Conservation (phyloP, 2,113 vertebrate genomes). For the Ceyx margarethae region DNA sequence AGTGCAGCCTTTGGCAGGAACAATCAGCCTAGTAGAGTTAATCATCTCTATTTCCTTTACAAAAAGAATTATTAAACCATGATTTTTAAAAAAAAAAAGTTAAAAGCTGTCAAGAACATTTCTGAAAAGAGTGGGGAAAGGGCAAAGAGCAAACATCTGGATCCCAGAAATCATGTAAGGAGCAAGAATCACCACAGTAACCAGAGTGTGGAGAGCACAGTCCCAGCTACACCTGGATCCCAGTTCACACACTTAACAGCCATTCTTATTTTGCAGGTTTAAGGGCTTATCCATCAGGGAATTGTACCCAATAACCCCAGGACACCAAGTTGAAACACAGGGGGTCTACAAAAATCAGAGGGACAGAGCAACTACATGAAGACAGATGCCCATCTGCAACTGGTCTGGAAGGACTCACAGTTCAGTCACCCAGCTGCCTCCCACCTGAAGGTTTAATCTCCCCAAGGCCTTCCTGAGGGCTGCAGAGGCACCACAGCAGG, state of each 20-base stretch:
- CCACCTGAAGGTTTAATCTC: not conserved
- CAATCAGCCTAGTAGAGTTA: conserved; percentile 41
- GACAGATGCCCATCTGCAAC: not conserved
- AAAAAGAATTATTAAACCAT: conserved; percentile 38
- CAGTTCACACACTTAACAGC: not conserved
- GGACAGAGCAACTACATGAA: not conserved
- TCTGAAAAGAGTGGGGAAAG: not conserved
- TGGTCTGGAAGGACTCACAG: not conserved
- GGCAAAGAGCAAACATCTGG: conserved; percentile 23
- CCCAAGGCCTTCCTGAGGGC: not conserved
- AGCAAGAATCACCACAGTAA: not conserved
- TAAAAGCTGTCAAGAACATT: conserved; percentile 41
- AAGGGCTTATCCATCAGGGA: not conserved
- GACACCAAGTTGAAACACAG: not conserved
- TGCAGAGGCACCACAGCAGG: not conserved
- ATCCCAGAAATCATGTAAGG: not conserved
- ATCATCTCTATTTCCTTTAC: conserved; percentile 14
- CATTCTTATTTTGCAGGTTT: not conserved
- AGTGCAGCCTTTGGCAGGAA: conserved; percentile 61
- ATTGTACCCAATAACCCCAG: not conserved
- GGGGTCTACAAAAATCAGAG: not conserved
- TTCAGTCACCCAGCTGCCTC: not conserved
- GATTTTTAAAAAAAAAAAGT: conserved; percentile 24
- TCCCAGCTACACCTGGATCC: not conserved
- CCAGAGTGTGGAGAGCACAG: not conserved